These are phyloP conservation scores for Lomographa bimaculata DNA, from an alignment of 2,888 invertebrate species.

Conservation along the genomic window DNA sequence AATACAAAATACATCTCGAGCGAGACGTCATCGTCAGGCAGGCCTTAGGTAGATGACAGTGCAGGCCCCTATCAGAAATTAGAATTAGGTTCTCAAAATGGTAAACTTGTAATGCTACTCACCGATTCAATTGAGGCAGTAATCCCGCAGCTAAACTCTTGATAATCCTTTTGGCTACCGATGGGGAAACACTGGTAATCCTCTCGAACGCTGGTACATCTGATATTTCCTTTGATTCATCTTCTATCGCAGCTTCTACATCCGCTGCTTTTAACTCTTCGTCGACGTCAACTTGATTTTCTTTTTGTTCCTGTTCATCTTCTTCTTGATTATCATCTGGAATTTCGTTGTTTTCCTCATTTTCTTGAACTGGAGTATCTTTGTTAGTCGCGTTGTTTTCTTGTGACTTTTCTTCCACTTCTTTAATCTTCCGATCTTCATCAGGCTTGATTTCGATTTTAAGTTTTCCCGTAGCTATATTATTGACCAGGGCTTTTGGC, in stretches of 20 bases:
- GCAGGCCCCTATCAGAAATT: too few relatives aligned
- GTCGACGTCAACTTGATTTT: constrained; percentile 48
- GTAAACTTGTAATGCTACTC: too few relatives aligned
- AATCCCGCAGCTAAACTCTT: constrained; percentile 87
- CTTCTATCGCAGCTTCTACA: constrained; percentile 62
- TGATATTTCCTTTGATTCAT: constrained; percentile 49
- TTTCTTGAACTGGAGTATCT: constrained; percentile 21
- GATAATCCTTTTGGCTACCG: constrained; percentile 90
- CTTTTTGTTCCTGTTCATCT: constrained; percentile 40
- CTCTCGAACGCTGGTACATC: constrained; percentile 67
- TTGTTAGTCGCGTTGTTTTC: constrained; percentile 24
- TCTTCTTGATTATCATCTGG: constrained; percentile 49
- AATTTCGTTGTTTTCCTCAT: constrained; percentile 46
- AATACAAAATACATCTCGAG: too few relatives aligned
- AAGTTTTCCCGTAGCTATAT: constrained; percentile 42
- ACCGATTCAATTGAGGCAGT: constrained; percentile 91
- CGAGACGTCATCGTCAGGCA: too few relatives aligned
- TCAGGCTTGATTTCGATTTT: constrained; percentile 38
- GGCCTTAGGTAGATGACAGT: too few relatives aligned
- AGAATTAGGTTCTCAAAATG: too few relatives aligned
- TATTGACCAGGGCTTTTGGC: constrained; percentile 59
- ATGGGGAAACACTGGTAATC: constrained; percentile 84
- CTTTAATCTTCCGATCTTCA: constrained; percentile 36
- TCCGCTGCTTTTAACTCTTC: constrained; percentile 64
- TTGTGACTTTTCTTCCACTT: constrained; percentile 28